Percentiles rank a stretch among this genome's conserved stretches.
phyloP scores from a whole-genome alignment of 35 echinoderm and acorn worm species.

The Strongylocentrotus purpuratus region DNA sequence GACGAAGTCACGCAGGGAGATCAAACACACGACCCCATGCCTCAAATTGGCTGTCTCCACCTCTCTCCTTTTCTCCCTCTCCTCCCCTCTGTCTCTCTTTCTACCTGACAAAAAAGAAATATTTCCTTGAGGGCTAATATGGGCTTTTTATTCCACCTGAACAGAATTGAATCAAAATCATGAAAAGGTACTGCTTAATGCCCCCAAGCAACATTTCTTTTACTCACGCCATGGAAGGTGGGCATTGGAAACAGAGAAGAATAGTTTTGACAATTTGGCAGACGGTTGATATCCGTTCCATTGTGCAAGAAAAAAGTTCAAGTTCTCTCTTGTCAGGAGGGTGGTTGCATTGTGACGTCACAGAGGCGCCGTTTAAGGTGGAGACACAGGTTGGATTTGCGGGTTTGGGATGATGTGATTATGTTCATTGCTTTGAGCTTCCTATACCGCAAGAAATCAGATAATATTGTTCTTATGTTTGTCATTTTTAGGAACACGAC shows the following conservation, averaged over 20 bases:
- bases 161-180: neutral
- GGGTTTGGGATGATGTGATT: neutral
- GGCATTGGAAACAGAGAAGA: neutral
- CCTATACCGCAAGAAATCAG: neutral
- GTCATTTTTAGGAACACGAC: no score
- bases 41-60: neutral
- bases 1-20: neutral
- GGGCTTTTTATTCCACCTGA: neutral
- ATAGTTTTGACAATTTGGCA: neutral
- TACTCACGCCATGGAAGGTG: neutral
- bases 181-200: neutral
- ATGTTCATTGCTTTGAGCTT: neutral
- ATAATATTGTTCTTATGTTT: neutral
- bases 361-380: neutral
- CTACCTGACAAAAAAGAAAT: neutral
- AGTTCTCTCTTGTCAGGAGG: neutral
- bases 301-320: neutral
- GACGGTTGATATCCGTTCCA: conserved; percentile 7
- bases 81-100: no score
- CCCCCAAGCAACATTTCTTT: neutral
- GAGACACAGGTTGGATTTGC: neutral
- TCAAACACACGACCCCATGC: neutral
- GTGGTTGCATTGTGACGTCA: neutral
- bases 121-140: neutral
- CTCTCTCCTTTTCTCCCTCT: no score